Conservation (phyloP, 2,888 invertebrate species). For the Charanyca ferruginea region DNA sequence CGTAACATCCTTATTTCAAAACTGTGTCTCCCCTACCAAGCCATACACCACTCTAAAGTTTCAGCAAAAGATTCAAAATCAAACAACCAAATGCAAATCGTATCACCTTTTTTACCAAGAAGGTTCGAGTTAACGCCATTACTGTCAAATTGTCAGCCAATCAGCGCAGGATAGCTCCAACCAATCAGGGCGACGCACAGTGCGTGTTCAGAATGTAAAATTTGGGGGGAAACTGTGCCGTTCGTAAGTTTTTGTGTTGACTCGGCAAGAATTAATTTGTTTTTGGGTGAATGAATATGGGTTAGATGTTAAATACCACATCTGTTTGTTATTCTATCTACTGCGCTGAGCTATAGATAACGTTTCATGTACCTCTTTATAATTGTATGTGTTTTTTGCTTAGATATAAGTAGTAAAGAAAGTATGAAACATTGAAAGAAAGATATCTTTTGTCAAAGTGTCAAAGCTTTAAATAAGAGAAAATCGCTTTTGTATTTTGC, state of each 20-base stretch:
- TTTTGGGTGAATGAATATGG: slow-evolving; percentile 68
- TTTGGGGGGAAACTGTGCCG: slow-evolving; percentile 86
- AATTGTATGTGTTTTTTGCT: too few relatives aligned
- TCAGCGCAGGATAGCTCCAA: slow-evolving; percentile 79
- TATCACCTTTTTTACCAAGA: slow-evolving; percentile 60
- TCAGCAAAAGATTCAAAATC: slow-evolving; percentile 41
- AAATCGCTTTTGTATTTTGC: too few relatives aligned
- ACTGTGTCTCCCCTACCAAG: slow-evolving; percentile 26
- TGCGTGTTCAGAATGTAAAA: slow-evolving; percentile 88
- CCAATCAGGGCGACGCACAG: slow-evolving; percentile 80
- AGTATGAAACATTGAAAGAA: too few relatives aligned
- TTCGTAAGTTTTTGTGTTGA: slow-evolving; percentile 83
- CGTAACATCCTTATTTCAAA: slow-evolving; percentile 34
- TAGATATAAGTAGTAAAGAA: too few relatives aligned
- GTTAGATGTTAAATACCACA: slow-evolving; percentile 56
- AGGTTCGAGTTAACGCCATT: slow-evolving; percentile 88
- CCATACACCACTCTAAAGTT: slow-evolving; percentile 32
- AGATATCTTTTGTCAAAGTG: too few relatives aligned
- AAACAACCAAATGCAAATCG: slow-evolving; percentile 10
- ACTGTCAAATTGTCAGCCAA: slow-evolving; percentile 90
- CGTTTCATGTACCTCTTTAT: background rate
- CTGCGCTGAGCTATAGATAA: slow-evolving; percentile 7
- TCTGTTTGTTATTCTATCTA: slow-evolving; percentile 48
- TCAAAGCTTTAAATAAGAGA: too few relatives aligned
- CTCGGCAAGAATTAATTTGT: slow-evolving; percentile 74